Base-by-base conservation (phyloP, 1,140 invertebrate genomes). In the Scaptomyza montana region DNA sequence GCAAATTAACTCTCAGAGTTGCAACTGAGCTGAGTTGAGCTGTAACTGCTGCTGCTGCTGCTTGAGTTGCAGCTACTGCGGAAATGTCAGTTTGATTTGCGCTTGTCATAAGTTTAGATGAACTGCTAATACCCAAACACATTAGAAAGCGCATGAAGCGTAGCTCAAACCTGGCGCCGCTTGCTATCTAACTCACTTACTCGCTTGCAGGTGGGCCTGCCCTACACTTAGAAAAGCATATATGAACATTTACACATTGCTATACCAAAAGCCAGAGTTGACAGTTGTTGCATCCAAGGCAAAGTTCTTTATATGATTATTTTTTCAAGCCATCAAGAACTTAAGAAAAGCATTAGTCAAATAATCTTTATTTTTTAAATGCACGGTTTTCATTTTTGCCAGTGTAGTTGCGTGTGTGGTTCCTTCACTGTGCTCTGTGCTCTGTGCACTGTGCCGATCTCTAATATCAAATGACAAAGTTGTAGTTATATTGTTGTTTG, bases 51-150 rank as follows among this genome's bases (percentile, higher is more conserved):
- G 21, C 21, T 21, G 21, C 21, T 25, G 21, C 21, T 25, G 21
- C 21, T 25, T 25, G 54, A 43, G 16, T 33, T 13, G 50, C 67
- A 41, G 71, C 79, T 68, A 61, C 77, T 76, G 79, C 84, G 84
- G 84, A 89, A 89, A 89, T 36, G 84, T 89, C 84, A 89, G 79
- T 89, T 89, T 89, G 84, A 89, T 89, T 89, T 89, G 85, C 84
- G 84, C 73, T 89, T 89, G 84, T 89, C 84, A 89, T 89, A 89
- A 89, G 84, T 84, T 89, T 75, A 82, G 85, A 89, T 89, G 84
- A 89, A 89, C 84, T 89, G 85, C 84, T 89, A 89, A 89, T 89
- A 84, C 80, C 72, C 77, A 68, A 89, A 89, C 84, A 84, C 84
- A 89, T 89, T 89, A 89, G 84, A 89, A 89, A 89, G 84, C 85